Base-by-base conservation (phyloP, 2,797 vertebrate genomes). In the Trematomus bernacchii region DNA sequence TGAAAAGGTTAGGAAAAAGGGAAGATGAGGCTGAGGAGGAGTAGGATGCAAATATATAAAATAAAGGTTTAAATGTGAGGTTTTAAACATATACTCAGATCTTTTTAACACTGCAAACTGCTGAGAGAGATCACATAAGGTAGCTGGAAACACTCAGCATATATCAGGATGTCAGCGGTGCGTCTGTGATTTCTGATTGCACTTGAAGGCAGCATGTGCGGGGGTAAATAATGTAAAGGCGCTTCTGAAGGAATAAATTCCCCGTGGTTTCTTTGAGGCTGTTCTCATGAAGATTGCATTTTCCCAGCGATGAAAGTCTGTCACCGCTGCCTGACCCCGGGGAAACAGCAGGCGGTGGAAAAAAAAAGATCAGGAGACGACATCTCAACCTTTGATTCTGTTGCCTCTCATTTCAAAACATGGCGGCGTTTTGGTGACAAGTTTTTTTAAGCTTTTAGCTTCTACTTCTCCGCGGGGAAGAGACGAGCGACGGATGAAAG, bases 401-500 rank as follows among this genome's bases (percentile, higher is more conserved):
- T 48, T 63, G 65, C 15, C 9, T 33, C 48, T 5, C 42, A 30
- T 15, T 40, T 52, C 23, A 3, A 21, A 61, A 54, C 66, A 16
- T 51, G 52, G 46, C 57, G 14, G 10, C 21, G 13, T 18, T 37
- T 11, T 2, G 60, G 51, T 14, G 40, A 6, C 40, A 9, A 14
- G 48, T 13, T 40, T 69, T 83, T 19, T 43, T 48, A 55, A 52
- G 47, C 12, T 37, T 37, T 2, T 9, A 5, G 6, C 33, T 37
- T 37, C 51, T 52, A 79, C 18, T 60, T 55, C 77, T 76, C 69
- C 63, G 73, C 48, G 8, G 57, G 87, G 78, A 82, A 73, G 82
- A 75, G 73, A 76, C 19, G 66, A 40, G 57, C 50, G 59, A 54
- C 42, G 83, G 80, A 92, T 88, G 68, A 89, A 91, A 64, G 78